phyloP scores from a whole-genome alignment of 1,140 invertebrate genomes.

The Leptinotarsa defecta region DNA sequence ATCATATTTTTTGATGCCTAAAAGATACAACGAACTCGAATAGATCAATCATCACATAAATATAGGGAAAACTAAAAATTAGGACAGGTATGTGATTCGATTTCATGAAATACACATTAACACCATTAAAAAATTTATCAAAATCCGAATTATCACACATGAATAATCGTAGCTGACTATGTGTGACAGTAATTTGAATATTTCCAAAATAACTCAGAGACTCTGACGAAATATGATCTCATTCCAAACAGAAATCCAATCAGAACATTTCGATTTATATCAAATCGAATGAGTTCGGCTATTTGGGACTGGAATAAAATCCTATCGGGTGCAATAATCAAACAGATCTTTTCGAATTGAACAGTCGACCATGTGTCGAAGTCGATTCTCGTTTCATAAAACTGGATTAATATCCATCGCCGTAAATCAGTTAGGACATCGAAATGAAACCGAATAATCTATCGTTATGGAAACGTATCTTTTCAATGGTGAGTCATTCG shows the following conservation, averaged over 20 bases:
- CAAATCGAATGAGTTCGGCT: neutral
- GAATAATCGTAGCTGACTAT: no score
- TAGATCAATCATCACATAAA: no score
- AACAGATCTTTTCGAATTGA: constrained; percentile 7
- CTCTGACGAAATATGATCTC: neutral
- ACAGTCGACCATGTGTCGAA: neutral
- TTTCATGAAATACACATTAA: no score
- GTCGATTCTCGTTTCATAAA: constrained; percentile 23
- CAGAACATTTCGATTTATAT: neutral
- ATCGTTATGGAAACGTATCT: neutral
- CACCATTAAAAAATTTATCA: no score
- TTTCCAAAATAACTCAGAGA: neutral
- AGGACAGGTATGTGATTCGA: no score
- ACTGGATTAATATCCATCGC: constrained; percentile 21
- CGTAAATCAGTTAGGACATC: constrained; percentile 14
- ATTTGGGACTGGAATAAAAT: neutral
- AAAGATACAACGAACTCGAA: no score
- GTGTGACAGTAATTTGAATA: neutral
- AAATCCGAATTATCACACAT: no score
- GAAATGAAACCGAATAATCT: constrained; percentile 22
- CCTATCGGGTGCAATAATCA: neutral
- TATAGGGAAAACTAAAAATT: no score
- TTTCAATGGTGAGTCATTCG: neutral
- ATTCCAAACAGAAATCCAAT: neutral
- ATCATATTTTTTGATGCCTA: no score